Evolutionary conservation across 1,140 invertebrate species (phyloP).

Genomic region (Brachionus koreanus): DNA sequence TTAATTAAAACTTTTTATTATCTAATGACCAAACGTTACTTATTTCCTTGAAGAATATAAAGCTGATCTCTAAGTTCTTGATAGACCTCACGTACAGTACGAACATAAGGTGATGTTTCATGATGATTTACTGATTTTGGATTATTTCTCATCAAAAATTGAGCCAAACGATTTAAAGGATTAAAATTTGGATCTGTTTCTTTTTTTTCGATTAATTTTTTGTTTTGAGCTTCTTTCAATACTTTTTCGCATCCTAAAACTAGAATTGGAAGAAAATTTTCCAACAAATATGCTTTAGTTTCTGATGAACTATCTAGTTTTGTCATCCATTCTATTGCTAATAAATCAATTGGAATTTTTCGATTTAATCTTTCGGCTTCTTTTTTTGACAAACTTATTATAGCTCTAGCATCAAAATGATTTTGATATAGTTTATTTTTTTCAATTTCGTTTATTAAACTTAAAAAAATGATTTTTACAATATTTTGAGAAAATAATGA

Average conservation of each 20-base stretch:
- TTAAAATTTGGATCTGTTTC: conserved; percentile 56
- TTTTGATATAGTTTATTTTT: neutral
- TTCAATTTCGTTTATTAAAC: neutral
- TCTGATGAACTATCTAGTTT: conserved; percentile 52
- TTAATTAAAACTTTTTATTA: neutral
- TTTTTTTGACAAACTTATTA: neutral
- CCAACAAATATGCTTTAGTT: conserved; percentile 54
- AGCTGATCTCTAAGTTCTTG: conserved; percentile 53
- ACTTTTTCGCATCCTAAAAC: conserved; percentile 58
- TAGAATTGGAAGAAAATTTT: conserved; percentile 56
- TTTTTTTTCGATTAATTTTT: conserved; percentile 48
- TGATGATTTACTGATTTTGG: conserved; percentile 56
- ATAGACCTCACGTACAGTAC: conserved; percentile 53
- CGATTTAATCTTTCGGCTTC: neutral
- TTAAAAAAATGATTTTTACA: neutral
- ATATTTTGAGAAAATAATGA: neutral
- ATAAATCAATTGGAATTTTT: conserved; percentile 55
- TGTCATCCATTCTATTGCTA: conserved; percentile 56
- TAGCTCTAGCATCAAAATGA: neutral
- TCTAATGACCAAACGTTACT: conserved; percentile 47
- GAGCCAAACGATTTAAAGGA: conserved; percentile 58
- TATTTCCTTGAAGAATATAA: conserved; percentile 56
- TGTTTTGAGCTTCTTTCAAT: conserved; percentile 53
- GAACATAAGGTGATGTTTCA: conserved; percentile 56
- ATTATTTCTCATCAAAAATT: conserved; percentile 59